Base-by-base conservation (phyloP, 2,113 vertebrate species). In the Microcebus jonahi region DNA sequence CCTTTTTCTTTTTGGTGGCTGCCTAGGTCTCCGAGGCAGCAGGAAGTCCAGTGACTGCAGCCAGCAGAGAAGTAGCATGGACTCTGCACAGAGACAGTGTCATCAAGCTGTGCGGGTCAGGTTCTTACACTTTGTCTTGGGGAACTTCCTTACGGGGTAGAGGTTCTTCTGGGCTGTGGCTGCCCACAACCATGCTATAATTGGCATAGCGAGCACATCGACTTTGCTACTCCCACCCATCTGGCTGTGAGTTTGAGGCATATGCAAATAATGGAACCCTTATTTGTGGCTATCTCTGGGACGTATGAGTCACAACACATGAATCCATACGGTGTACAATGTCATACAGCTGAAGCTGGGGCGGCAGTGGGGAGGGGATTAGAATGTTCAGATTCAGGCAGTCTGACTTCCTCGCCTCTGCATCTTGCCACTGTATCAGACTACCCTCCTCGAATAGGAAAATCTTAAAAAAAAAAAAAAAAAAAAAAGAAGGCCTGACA, bases 201-300 rank as follows among this genome's bases (percentile, higher is more conserved):
- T 75, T 76, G 93, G 82, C 18, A 90, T 61, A 83, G 91, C 85
- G 81, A 57, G 83, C 75, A 63, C 3, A 8, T 71, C 57, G 63
- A 50, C 53, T 97, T 81, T 95, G 68, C 88, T 75, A 53, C 18
- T 83, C 63, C 57, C 14, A 91, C 57, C 84, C 91, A 87, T 95
- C 68, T 90, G 90, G 21, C 42, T 90, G 23, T 81, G 83, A 95
- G 80, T 63, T 97, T 93, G 95, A 90, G 5, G 13, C 81, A 92
- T 82, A 90, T 80, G 90, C 65, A 94, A 90, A 86, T 92, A 84
- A 95, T 75, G 76, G 90, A 96, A 84, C 67, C 50, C 84, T 94
- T 94, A 92, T 88, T 97, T 76, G 88, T 94, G 84, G 55, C 88
- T 95, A 50, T 97, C 75, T 39, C 70, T 82, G 82, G 53, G 90